Base-by-base conservation (phyloP, 2,797 vertebrate genomes). In the Mus minutoides region DNA sequence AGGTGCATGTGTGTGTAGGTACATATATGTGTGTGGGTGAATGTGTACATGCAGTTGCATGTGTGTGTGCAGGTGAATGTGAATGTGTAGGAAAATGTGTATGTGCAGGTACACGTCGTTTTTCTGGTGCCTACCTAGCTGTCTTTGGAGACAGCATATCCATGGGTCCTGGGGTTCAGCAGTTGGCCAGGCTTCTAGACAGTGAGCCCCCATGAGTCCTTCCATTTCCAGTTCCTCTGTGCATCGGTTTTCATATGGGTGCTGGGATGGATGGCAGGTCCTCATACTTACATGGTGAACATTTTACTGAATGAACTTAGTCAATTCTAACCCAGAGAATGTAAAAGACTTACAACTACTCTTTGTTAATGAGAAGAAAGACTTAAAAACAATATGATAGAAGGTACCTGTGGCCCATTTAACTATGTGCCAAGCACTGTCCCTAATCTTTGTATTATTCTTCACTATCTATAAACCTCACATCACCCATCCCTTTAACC, bases 1-100 rank as follows among this genome's bases (percentile, higher is more conserved):
- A 8, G 52, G 52, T 58, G 2, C 56, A 58, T 58, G 56, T 58
- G 24, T 46, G 43, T 76, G 24, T 31, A 58, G 21, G 21, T 49
- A 26, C 2, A 21, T 17, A 6, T 17, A 26, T 2, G 0, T 31
- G 43, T 2, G 54, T 19, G 6, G 17, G 17, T 56, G 54, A 2
- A 22, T 58, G 6, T 58, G 24, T 46, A 24, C 46, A 6, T 46
- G 43, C 21, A 58, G 56, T 21, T 46, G 43, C 2, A 19, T 16
- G 40, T 49, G 49, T 49, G 9, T 76, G 40, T 46, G 24, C 56
- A 56, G 56, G 34, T 69, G 14, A 2, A 49, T 49, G 8, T 12
- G 49, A 49, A 49, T 49, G 49, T 49, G 49, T 49, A 49, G 49
- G 49, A 49, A 49, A 9, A 6, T 71, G 69, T 71, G n/a, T 37